These are phyloP conservation scores for Vipera ursinii DNA, from an alignment of 2,797 vertebrate species.

Conservation along the genomic window DNA sequence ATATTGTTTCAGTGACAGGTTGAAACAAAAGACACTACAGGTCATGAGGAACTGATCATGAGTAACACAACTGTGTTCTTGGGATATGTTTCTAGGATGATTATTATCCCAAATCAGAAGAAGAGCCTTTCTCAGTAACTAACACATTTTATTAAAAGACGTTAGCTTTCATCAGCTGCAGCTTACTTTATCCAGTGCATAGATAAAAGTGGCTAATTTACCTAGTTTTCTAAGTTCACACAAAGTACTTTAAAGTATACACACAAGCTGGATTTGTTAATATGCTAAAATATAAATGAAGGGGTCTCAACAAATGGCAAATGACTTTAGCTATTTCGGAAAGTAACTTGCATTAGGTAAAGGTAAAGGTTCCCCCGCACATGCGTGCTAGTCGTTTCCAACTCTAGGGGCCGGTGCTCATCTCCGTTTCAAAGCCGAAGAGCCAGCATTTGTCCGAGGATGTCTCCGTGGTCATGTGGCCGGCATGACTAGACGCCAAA, in stretches of 20 bases:
- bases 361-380: too few relatives aligned
- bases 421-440: too few relatives aligned
- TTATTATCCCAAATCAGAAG: neutral
- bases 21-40: neutral
- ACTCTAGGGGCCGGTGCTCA: too few relatives aligned
- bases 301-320: neutral
- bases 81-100: neutral
- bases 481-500: too few relatives aligned
- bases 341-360: neutral
- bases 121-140: neutral
- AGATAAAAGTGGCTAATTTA: neutral
- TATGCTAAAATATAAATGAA: neutral
- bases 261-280: neutral
- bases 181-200: neutral
- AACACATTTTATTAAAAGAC: neutral
- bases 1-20: neutral
- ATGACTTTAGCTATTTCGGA: neutral
- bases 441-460: too few relatives aligned
- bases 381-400: too few relatives aligned
- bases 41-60: neutral
- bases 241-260: neutral
- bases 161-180: neutral
- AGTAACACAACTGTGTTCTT: neutral
- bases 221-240: neutral
- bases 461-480: too few relatives aligned